These are phyloP conservation scores for Catocala nupta DNA, from an alignment of 2,888 invertebrate species.

Conservation along the genomic window DNA sequence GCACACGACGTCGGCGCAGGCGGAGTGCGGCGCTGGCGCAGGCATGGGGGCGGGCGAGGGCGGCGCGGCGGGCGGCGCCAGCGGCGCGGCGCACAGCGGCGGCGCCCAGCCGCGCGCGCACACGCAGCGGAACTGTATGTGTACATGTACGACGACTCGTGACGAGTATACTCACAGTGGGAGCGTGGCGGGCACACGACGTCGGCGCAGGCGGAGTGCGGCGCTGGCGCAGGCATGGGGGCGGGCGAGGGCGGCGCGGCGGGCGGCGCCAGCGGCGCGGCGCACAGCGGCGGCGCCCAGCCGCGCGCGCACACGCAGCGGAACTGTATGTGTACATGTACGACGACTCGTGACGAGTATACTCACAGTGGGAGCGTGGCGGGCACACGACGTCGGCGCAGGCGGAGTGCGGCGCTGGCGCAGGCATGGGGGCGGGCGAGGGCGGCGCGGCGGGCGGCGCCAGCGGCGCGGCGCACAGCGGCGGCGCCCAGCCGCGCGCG, in stretches of 20 bases:
- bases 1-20: slow-evolving; percentile 86
- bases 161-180: slow-evolving; percentile 83
- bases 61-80: slow-evolving; percentile 75
- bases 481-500: slow-evolving; percentile 83
- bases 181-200: slow-evolving; percentile 89
- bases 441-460: slow-evolving; percentile 76
- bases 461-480: slow-evolving; percentile 70
- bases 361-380: slow-evolving; percentile 89
- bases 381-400: slow-evolving; percentile 88
- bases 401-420: slow-evolving; percentile 82
- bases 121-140: slow-evolving; percentile 86
- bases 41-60: slow-evolving; percentile 66
- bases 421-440: slow-evolving; percentile 82
- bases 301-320: slow-evolving; percentile 91
- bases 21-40: slow-evolving; percentile 84
- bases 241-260: slow-evolving; percentile 69
- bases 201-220: slow-evolving; percentile 80
- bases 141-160: too few relatives aligned
- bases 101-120: slow-evolving; percentile 88
- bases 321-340: slow-evolving; percentile 22
- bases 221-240: slow-evolving; percentile 83
- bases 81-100: slow-evolving; percentile 70
- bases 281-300: slow-evolving; percentile 77
- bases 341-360: background rate
- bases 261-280: slow-evolving; percentile 70